These are phyloP conservation scores for Entelurus aequoreus DNA, from an alignment of 2,113 vertebrate species.

Conservation along the genomic window DNA sequence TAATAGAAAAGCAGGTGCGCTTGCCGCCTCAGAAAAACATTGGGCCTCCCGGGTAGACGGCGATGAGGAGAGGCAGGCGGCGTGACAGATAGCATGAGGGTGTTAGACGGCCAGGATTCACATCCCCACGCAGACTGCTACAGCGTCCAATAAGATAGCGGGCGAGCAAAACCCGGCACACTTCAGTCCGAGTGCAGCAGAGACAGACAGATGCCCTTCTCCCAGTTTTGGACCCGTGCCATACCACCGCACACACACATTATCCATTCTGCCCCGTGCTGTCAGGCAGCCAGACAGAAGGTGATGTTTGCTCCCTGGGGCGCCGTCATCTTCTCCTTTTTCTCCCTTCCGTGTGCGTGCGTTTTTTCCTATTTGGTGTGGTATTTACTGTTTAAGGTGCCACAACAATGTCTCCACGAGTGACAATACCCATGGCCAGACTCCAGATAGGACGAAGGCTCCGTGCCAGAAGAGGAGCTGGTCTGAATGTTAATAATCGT, in stretches of 20 bases:
- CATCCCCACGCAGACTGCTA: constrained; percentile 37
- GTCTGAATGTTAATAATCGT: constrained; percentile 57
- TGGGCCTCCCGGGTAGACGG: constrained; percentile 23
- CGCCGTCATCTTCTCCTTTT: constrained; percentile 50
- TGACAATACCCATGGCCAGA: constrained; percentile 39
- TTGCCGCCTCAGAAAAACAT: not conserved
- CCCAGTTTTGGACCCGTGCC: constrained; percentile 31
- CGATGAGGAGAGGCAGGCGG: constrained; percentile 31
- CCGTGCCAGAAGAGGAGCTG: constrained; percentile 34
- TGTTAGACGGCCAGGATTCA: no score
- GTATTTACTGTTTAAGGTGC: constrained; percentile 64
- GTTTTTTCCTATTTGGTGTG: constrained; percentile 41
- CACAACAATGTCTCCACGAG: constrained; percentile 39
- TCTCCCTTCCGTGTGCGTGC: constrained; percentile 11
- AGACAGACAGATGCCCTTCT: constrained; percentile 65
- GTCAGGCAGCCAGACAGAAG: constrained; percentile 63
- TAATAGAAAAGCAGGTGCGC: constrained; percentile 37
- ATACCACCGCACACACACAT: constrained; percentile 14
- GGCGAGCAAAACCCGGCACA: constrained; percentile 35
- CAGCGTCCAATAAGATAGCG: constrained; percentile 29
- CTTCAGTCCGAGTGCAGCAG: constrained; percentile 22
- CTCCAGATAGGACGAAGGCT: constrained; percentile 56
- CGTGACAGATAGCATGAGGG: constrained; percentile 53
- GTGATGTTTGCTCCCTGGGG: constrained; percentile 63
- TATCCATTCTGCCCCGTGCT: constrained; percentile 63